Evolutionary conservation across 2,888 invertebrate species (phyloP).

Genomic region (Azorinus chamasolen): DNA sequence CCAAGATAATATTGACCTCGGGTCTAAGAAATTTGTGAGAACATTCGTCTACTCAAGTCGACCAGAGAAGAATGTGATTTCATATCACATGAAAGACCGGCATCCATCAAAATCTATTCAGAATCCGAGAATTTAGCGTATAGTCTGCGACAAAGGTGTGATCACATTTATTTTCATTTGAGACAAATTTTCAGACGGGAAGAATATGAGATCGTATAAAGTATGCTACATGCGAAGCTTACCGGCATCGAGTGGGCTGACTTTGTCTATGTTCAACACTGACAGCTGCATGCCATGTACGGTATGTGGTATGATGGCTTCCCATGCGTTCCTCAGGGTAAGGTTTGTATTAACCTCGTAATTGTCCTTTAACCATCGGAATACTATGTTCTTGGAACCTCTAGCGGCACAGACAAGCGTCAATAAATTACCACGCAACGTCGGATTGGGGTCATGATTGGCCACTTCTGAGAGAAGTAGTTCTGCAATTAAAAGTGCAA

Average conservation of each 20-base stretch:
- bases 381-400: constrained; percentile 70
- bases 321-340: constrained; percentile 72
- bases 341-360: constrained; percentile 62
- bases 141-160: too few relatives aligned
- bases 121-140: too few relatives aligned
- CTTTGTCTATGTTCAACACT: constrained; percentile 78
- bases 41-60: too few relatives aligned
- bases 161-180: too few relatives aligned
- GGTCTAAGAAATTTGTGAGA: too few relatives aligned
- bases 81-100: too few relatives aligned
- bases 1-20: too few relatives aligned
- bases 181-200: too few relatives aligned
- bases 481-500: constrained; percentile 53
- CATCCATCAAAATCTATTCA: too few relatives aligned
- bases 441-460: constrained; percentile 67
- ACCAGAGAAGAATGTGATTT: too few relatives aligned
- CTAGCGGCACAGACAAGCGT: constrained; percentile 73
- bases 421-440: constrained; percentile 71
- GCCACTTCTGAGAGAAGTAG: constrained; percentile 68
- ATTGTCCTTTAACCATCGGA: constrained; percentile 76
- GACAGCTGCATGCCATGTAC: constrained; percentile 73
- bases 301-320: constrained; percentile 70
- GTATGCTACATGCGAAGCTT: too few relatives aligned
- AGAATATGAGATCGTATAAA: too few relatives aligned
- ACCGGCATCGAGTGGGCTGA: constrained; percentile 79